Conservation (phyloP, 2,113 vertebrate genomes). For the Centropus bengalensis region DNA sequence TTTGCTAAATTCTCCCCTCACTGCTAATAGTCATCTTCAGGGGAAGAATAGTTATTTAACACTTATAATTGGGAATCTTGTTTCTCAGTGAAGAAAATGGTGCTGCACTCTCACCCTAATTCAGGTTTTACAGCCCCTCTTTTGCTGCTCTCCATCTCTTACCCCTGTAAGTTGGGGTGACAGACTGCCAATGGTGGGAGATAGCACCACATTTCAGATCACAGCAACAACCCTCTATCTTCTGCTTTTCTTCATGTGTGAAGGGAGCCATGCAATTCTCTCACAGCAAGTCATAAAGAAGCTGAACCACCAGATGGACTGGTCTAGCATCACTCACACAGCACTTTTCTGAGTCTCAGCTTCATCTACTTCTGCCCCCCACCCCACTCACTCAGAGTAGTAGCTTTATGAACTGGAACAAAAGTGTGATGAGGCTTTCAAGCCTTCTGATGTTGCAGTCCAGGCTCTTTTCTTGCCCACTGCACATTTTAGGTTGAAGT, state of each 20-base stretch:
- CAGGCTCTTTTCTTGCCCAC: background rate
- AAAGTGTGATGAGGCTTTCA: background rate
- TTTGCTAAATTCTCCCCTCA: background rate
- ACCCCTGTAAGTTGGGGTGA: too few species aligned
- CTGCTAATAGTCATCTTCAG: background rate
- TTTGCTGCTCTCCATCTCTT: background rate
- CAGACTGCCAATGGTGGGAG: background rate
- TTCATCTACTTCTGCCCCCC: background rate
- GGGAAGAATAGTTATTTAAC: accelerated
- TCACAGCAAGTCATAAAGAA: slow-evolving; percentile 16
- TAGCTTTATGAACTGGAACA: background rate
- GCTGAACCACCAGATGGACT: slow-evolving; percentile 11
- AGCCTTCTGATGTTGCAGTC: background rate
- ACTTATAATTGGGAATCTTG: background rate
- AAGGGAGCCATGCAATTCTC: background rate
- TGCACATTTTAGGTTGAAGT: background rate
- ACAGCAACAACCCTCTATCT: background rate
- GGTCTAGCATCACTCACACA: background rate
- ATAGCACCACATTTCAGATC: background rate
- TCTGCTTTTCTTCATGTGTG: background rate
- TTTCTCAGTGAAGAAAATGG: background rate
- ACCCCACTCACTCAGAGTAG: background rate
- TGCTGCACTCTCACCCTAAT: background rate
- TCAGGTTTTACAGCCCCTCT: background rate
- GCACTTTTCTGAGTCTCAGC: background rate